Evolutionary conservation across 2,113 vertebrate genomes (phyloP), one percentile per base, ranked within the genome.

Genomic region (Corythaeola cristata): DNA sequence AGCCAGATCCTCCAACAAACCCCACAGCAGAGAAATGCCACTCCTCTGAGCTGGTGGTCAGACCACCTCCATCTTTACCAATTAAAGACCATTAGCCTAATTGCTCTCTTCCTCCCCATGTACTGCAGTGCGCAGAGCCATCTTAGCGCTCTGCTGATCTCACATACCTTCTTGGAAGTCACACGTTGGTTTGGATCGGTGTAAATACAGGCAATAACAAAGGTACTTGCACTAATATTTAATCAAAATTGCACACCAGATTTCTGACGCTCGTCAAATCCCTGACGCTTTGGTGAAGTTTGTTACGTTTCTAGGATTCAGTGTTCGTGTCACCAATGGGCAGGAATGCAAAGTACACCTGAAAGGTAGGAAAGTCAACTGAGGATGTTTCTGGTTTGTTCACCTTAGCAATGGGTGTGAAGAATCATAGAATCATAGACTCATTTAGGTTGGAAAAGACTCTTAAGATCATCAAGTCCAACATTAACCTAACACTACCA

Each of bases 31-130:
- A 49, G 45, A 84, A 28, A 2, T 49, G 32, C n/a, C 49, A 8
- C 50, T 50, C 22, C 66, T 88, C 69, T 8, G 21, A 6, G 0
- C 47, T 6, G 62, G 32, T 53, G 82, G 62, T 12, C 76, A 44
- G 32, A 64, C 72, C 72, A 84, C 55, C 66, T 67, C 66, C 56
- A 33, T 27, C 88, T 9, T 8, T 44, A 63, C 1, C 66, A 37
- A n/a, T 52, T 60, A 89, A 72, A 82, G 76, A 39, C 45, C 62
- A 91, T 91, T 69, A 88, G 49, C 53, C 17, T 93, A 92, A 96
- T 82, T 88, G 71, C 39, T 73, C 58, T 47, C 78, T 85, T 82
- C 78, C 82, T 82, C 58, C 30, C 44, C 44, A 10, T 0, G 21
- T 60, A 47, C 5, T 3, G 0, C 10, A 87, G 80, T 41, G n/a